Base-by-base conservation (phyloP, 2,888 invertebrate species). In the Pantelozetes paolii region DNA sequence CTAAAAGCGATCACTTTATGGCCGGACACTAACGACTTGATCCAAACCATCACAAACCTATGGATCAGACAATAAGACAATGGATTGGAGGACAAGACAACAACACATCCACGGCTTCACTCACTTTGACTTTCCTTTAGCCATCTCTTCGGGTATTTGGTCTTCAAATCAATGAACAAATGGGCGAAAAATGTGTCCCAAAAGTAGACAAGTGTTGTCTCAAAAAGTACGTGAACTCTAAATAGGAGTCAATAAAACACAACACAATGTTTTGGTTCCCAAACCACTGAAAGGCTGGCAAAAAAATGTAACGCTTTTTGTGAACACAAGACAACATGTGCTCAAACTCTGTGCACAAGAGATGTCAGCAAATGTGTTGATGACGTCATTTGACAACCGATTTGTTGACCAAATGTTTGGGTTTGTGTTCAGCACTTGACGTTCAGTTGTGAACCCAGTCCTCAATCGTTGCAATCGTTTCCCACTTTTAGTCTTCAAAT, bases 21-120 rank as follows among this genome's bases (percentile, higher is more conserved):
- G 0, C 91, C 91, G 79, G 87, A 89, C 1, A 90, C 89, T 71
- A 88, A 83, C 83, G 92, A 92, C 82, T 91, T 88, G 86, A 91
- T 85, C 77, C 89, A 79, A 11, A 93, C 91, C 88, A 93, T 88
- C 69, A 92, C 84, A 76, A 83, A 81, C 81, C 91, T 92, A 80
- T 78, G 86, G 13, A 9, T n/a, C 59, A 59, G 2, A 59, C 5
- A 2, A 9, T 59, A 59, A 50, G 20, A 50, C 50, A 54, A n/a
- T 23, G 1, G 26, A 54, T 45, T 45, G 45, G 18, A 11, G 2
- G 2, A 15, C n/a, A 45, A 45, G 36, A 36, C 36, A 36, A 8
- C 36, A 36, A 8, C 6, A 2, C 45, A 45, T 15, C 18, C 3
- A 23, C 3, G 30, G 20, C n/a, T 50, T 36, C 15, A 62, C 62